Base-by-base conservation (phyloP, 1,140 invertebrate genomes). In the Samia ricini region DNA sequence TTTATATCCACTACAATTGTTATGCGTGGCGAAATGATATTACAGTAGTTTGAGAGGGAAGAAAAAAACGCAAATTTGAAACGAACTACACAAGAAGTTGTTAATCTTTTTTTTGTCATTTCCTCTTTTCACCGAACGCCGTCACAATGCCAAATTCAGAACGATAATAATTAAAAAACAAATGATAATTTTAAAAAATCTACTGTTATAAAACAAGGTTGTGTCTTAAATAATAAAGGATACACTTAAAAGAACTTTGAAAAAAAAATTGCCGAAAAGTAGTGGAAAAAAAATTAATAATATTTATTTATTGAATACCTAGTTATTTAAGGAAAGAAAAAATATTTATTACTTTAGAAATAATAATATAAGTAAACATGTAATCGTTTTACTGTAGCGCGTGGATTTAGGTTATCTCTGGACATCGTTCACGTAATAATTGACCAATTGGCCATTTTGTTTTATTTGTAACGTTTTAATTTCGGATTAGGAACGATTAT, bases 231-330 rank as follows among this genome's bases (percentile, higher is more conserved):
- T 59, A 49, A 12, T 68, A 68, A 63, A 33, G 56, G 64, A 66
- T 66, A 66, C 64, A 66, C 60, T 58, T 49, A 23, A n/a, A 33
- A 62, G 21, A 56, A 56, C 29, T 36, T 56, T 56, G 57, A 59
- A 59, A 59, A 50, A 52, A 52, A 51, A 51, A 51, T n/a, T n/a
- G 12, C 64, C 60, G 64, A 66, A 62, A 62, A 52, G 56, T 58
- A 61, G 49, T 57, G 52, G 22, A 60, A 33, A 55, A 55, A 51
- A n/a, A n/a, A n/a, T n/a, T n/a, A 59, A 48, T 61, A 61, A 66
- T 60, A 67, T 68, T 68, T 68, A 68, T 68, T 68, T 68, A 68
- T 68, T 62, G 57, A 23, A 63, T 52, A n/a, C n/a, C n/a, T n/a
- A 52, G 51, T 8, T 60, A 56, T 63, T 52, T 60, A 63, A 60